phyloP scores from a whole-genome alignment of 2,797 vertebrate species.

The Diglossa cyanea region DNA sequence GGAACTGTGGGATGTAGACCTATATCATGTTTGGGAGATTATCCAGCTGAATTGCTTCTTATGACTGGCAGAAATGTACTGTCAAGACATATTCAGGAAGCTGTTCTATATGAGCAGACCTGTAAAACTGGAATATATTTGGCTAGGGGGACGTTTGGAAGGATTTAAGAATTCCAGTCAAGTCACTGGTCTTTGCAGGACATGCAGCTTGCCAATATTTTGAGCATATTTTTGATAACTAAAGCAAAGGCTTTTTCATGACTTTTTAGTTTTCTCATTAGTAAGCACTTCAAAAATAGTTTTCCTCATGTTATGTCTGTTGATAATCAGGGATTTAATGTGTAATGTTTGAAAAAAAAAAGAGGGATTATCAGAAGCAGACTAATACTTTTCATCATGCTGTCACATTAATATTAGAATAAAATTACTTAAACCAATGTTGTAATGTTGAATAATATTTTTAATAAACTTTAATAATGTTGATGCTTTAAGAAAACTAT shows the following conservation, averaged over 20 bases:
- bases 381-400: background rate
- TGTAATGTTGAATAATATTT: background rate
- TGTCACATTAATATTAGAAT: background rate
- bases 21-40: background rate
- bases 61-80: background rate
- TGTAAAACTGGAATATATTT: background rate
- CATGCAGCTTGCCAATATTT: background rate
- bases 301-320: background rate
- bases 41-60: background rate
- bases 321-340: background rate
- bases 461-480: background rate
- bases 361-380: background rate
- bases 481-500: background rate
- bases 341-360: background rate
- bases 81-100: background rate
- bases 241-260: background rate
- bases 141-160: background rate
- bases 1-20: background rate
- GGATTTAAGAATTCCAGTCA: background rate
- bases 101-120: background rate
- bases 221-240: background rate
- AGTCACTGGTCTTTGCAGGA: background rate
- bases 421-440: background rate
- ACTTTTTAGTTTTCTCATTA: background rate
- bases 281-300: background rate